Evolutionary conservation across 2,113 vertebrate species (phyloP).

Genomic region (Gavia stellata): DNA sequence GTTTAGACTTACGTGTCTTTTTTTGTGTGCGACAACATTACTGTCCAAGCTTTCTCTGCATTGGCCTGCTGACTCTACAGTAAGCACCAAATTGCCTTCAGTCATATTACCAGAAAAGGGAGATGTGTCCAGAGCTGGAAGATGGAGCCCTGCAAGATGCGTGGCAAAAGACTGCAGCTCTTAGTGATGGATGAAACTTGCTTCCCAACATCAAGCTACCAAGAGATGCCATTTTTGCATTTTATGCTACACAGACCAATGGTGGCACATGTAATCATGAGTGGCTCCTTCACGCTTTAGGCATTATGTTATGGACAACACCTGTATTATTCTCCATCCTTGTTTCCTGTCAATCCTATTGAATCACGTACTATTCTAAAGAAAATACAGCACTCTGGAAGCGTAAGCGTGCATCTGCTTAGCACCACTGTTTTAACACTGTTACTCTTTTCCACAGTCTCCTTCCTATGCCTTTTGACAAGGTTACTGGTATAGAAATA

Average conservation of each 20-base stretch:
- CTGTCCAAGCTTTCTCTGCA: not conserved
- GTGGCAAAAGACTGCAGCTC: not conserved
- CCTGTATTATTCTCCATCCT: not conserved
- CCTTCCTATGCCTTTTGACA: not conserved
- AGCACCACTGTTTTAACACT: not conserved
- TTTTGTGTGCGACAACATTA: not conserved
- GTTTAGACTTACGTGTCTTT: not conserved
- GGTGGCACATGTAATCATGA: not conserved
- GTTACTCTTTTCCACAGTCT: not conserved
- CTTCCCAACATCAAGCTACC: not conserved
- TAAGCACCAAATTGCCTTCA: not conserved
- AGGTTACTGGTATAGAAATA: not conserved
- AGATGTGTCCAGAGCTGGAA: not conserved
- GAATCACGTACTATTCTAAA: not conserved
- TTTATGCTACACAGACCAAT: not conserved
- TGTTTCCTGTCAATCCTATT: not conserved
- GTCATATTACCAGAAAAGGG: not conserved
- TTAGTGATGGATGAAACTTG: not conserved
- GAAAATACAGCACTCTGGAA: not conserved
- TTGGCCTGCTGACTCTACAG: not conserved
- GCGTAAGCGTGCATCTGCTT: not conserved
- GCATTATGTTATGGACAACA: not conserved
- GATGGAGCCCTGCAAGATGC: not conserved
- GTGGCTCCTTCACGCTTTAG: fast-evolving
- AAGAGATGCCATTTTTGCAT: not conserved